Conservation (phyloP, 2,888 invertebrate species). For the Eupeodes latifasciatus region DNA sequence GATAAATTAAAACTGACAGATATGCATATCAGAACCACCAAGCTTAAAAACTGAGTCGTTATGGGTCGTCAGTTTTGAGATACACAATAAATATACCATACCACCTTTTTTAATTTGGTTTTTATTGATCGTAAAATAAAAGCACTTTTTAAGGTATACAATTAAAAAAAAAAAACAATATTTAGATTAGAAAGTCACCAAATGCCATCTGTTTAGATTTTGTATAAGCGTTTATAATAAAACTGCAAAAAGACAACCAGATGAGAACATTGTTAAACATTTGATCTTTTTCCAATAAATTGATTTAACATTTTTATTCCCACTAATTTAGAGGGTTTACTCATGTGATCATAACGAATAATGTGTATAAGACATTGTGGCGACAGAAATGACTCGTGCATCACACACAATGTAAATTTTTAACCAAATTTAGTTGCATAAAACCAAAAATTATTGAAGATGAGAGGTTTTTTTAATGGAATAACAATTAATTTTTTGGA, state of each 20-base stretch:
- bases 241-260: not conserved
- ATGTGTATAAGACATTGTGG: conserved; percentile 56
- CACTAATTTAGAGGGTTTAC: not conserved
- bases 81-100: not conserved
- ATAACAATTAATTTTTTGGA: conserved; percentile 5
- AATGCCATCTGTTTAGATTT: not conserved
- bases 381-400: conserved; percentile 56
- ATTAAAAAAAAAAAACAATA: not conserved
- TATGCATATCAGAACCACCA: not conserved
- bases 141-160: not conserved
- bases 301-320: conserved; percentile 43
- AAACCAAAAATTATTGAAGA: conserved; percentile 4
- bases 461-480: conserved; percentile 31
- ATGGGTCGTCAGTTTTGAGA: not conserved
- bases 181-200: not conserved
- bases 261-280: not conserved
- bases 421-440: conserved; percentile 30
- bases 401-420: conserved; percentile 44
- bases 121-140: conserved; percentile 32
- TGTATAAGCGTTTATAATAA: not conserved
- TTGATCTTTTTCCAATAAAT: conserved; percentile 24
- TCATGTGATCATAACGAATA: not conserved
- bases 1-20: not conserved
- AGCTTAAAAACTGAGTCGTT: not conserved
- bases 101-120: not conserved